Evolutionary conservation across 2,797 vertebrate genomes (phyloP).

Genomic region (Phaenicophaeus curvirostris): DNA sequence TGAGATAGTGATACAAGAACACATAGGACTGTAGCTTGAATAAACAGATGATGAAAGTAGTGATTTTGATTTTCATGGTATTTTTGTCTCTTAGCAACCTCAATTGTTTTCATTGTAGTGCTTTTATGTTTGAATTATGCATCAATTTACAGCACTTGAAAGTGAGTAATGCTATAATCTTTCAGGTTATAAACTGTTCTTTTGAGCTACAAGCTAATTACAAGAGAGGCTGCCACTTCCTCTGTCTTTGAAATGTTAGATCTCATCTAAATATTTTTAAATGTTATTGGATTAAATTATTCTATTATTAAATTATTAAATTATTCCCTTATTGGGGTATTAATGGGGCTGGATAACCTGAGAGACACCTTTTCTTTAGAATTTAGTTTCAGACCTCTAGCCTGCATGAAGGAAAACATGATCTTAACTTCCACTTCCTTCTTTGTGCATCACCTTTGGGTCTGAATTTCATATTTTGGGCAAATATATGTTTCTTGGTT

Average conservation of each 20-base stretch:
- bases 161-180: slow-evolving; percentile 9
- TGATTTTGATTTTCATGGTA: slow-evolving; percentile 14
- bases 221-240: not conserved
- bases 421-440: not conserved
- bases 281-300: not conserved
- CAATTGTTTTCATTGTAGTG: not conserved
- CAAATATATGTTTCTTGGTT: not conserved
- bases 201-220: not conserved
- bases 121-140: slow-evolving; percentile 43
- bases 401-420: not conserved
- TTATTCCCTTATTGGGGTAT: not conserved
- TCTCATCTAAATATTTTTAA: not conserved
- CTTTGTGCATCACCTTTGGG: not conserved
- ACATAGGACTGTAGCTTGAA: not conserved
- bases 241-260: not conserved
- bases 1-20: not conserved
- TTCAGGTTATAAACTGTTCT: slow-evolving; percentile 21
- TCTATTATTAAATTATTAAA: not conserved
- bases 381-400: not conserved
- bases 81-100: slow-evolving; percentile 46
- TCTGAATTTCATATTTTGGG: not conserved
- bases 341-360: not conserved
- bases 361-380: not conserved
- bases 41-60: slow-evolving; percentile 35
- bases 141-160: slow-evolving; percentile 22